Base-by-base conservation (phyloP, 1,140 invertebrate species). In the Proctacanthus coquilletti region DNA sequence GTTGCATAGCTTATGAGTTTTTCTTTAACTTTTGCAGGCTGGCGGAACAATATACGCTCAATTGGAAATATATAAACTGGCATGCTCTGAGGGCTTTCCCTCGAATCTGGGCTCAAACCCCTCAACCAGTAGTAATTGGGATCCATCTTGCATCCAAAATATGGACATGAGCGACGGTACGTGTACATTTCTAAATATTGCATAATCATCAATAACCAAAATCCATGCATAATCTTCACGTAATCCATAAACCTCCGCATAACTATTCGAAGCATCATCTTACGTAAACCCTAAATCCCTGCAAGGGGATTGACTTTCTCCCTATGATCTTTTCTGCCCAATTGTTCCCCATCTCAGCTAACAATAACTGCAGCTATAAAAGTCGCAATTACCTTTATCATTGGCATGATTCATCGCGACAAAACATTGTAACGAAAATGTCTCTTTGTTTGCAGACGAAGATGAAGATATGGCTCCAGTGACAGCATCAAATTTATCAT, bases 1-100 rank as follows among this genome's bases (percentile, higher is more conserved):
- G n/a, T n/a, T n/a, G n/a, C n/a, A n/a, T n/a, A n/a, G n/a, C n/a
- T n/a, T n/a, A n/a, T n/a, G n/a, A 42, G 11, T 38, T 43, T 42
- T 36, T 35, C 17, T 42, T 39, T 42, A 39, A 32, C 45, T 15
- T 42, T 60, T 62, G 20, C 54, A 84, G 80, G 77, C 77, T 46
- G 88, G 88, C 5, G 80, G 81, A 52, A 83, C 80, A 44, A 60
- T 95, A 29, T 80, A 82, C 57, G 83, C 84, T 21, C 84, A 92
- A 51, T 57, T 95, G 48, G 88, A 93, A 58, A 84, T 94, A 38
- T 93, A 87, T 87, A 88, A 87, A 38, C 80, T 84, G 47, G 67
- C 56, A 36, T 56, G 53, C 33, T 50, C 43, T 36, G 52, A 55
- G 42, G 19, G 27, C 15, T 41, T 35, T 19, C 15, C 18, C 20